Evolutionary conservation across 2,797 vertebrate species (phyloP).

Genomic region (Arctocebus calabarensis): DNA sequence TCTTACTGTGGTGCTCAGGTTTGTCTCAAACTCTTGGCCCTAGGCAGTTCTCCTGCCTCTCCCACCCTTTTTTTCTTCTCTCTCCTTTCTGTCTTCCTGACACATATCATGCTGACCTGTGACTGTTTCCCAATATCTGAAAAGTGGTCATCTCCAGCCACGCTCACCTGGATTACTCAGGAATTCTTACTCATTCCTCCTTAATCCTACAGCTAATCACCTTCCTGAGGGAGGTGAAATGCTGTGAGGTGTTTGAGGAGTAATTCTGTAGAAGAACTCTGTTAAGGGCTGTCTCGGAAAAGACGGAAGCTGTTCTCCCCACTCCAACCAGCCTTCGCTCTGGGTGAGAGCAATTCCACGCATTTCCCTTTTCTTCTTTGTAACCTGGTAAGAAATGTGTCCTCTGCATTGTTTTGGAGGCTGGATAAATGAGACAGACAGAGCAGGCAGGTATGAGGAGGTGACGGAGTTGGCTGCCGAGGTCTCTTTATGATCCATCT

Average conservation of each 20-base stretch:
- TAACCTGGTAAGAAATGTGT: background rate
- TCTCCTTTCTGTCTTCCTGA: background rate
- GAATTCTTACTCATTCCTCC: background rate
- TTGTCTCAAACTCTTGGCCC: background rate
- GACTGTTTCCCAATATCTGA: background rate
- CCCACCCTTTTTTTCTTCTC: fast-evolving
- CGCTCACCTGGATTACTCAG: background rate
- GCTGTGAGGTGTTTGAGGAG: background rate
- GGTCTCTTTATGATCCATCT: slow-evolving; percentile 74
- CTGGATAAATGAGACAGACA: slow-evolving; percentile 75
- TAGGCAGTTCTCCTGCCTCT: background rate
- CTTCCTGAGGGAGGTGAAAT: background rate
- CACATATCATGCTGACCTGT: background rate
- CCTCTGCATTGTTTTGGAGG: slow-evolving; percentile 30
- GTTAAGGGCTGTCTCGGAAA: background rate
- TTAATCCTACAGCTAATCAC: background rate
- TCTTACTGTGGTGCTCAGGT: background rate
- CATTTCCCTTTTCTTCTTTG: background rate
- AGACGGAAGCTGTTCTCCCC: background rate
- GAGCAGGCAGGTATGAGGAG: slow-evolving; percentile 62
- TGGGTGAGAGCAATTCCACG: background rate
- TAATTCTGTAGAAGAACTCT: background rate
- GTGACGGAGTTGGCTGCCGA: slow-evolving; percentile 60
- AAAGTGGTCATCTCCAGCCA: fast-evolving
- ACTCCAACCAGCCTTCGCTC: background rate